Percentiles rank a stretch among this genome's conserved stretches.
Conservation (phyloP, 2,113 vertebrate species). For the Onychorhynchus coronatus region DNA sequence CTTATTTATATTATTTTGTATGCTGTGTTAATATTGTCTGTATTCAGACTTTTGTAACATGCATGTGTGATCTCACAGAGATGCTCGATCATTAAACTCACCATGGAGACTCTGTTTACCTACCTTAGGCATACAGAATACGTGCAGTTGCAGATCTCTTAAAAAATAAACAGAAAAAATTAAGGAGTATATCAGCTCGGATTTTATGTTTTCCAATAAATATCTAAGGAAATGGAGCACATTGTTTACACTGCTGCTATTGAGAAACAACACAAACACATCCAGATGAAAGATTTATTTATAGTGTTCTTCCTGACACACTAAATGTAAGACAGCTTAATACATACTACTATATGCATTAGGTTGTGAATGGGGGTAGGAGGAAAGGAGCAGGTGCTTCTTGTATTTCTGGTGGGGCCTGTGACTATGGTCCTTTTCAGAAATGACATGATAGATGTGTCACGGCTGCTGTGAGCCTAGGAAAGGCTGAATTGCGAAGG, state of each 20-base stretch:
- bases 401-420: background rate
- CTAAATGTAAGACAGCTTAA: background rate
- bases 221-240: background rate
- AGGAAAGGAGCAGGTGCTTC: background rate
- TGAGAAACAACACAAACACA: background rate
- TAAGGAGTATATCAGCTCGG: background rate
- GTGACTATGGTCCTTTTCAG: background rate
- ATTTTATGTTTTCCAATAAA: background rate
- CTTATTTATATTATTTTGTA: background rate
- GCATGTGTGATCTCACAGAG: background rate
- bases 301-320: background rate
- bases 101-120: conserved; percentile 41
- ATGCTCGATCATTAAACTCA: conserved; percentile 21
- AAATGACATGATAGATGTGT: background rate
- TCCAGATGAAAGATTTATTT: background rate
- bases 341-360: background rate
- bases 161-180: background rate
- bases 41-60: background rate
- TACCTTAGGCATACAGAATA: background rate
- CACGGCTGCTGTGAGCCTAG: background rate
- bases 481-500: conserved; percentile 1
- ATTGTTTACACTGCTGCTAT: background rate
- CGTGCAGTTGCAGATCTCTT: background rate
- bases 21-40: background rate
- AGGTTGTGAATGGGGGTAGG: background rate